Percentiles rank a stretch among this genome's conserved stretches.
phyloP scores from a whole-genome alignment of 1,140 invertebrate species.

The Lepidurus arcticus region DNA sequence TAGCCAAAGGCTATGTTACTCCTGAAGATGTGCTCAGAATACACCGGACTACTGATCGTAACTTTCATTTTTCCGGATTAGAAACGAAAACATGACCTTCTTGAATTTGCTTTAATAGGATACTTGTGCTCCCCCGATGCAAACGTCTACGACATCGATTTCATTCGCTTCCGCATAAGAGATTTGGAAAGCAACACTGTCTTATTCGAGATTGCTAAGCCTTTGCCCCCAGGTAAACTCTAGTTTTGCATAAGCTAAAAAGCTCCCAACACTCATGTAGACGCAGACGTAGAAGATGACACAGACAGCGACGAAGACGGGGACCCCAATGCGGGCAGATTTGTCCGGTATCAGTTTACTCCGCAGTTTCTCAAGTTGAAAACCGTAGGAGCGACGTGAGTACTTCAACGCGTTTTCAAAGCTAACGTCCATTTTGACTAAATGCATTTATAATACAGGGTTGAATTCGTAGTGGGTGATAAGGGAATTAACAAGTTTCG shows the following conservation, averaged over 20 bases:
- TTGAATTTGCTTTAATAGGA: slow-evolving; percentile 50
- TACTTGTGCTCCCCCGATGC: slow-evolving; percentile 92
- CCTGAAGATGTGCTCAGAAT: slow-evolving; percentile 61
- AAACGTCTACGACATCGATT: slow-evolving; percentile 96
- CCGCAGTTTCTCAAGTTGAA: slow-evolving; percentile 92
- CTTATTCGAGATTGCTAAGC: slow-evolving; percentile 96
- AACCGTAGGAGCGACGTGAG: slow-evolving; percentile 92
- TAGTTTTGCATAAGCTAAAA: slow-evolving; percentile 19
- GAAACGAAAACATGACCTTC: slow-evolving; percentile 22
- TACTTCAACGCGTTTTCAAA: slow-evolving; percentile 33
- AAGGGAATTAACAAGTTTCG: slow-evolving; percentile 89
- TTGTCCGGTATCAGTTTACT: slow-evolving; percentile 88
- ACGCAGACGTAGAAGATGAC: slow-evolving; percentile 44
- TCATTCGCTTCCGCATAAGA: slow-evolving; percentile 93
- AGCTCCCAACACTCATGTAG: slow-evolving; percentile 32
- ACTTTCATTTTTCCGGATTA: slow-evolving; percentile 37
- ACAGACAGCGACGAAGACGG: slow-evolving; percentile 54
- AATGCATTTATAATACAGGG: slow-evolving; percentile 55
- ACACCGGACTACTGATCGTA: slow-evolving; percentile 58
- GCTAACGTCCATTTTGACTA: slow-evolving; percentile 28
- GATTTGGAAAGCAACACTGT: slow-evolving; percentile 88
- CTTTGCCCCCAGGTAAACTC: slow-evolving; percentile 48
- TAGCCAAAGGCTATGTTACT: slow-evolving; percentile 44
- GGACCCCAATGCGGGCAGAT: slow-evolving; percentile 81
- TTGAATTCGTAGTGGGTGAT: slow-evolving; percentile 92